Conservation (phyloP, 2,888 invertebrate species). For the Synergus japonicus region DNA sequence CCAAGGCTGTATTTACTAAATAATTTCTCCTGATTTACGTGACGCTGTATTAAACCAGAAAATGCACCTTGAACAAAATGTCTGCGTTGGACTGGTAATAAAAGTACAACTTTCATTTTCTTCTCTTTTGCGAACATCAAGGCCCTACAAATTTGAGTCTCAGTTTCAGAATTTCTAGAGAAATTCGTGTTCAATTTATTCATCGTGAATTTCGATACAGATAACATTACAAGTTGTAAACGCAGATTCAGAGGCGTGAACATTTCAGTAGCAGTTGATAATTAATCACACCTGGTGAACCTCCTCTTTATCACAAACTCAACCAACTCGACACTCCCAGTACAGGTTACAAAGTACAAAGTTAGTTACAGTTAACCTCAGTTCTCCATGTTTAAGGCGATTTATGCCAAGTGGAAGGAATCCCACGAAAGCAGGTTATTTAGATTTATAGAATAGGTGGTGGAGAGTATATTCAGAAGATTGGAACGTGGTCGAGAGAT, state of each 20-base stretch:
- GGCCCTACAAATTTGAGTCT: too few species aligned
- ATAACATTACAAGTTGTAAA: constrained; percentile 11
- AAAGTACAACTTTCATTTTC: too few species aligned
- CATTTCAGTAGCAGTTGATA: constrained; percentile 34
- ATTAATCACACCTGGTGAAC: constrained; percentile 35
- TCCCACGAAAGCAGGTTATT: neutral
- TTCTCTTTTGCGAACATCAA: too few species aligned
- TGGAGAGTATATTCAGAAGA: neutral
- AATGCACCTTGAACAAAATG: neutral
- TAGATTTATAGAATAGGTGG: neutral
- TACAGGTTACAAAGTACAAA: constrained; percentile 20
- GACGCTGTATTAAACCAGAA: constrained; percentile 7
- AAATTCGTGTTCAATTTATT: too few species aligned
- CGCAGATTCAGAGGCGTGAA: constrained; percentile 23
- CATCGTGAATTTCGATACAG: neutral
- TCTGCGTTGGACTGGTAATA: too few species aligned
- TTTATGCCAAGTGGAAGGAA: neutral
- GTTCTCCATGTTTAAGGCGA: constrained; percentile 26
- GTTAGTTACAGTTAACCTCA: constrained; percentile 32
- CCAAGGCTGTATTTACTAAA: constrained; percentile 7
- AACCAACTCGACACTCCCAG: constrained; percentile 4
- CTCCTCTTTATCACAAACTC: constrained; percentile 31
- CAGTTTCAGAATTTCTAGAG: too few species aligned
- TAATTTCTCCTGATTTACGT: constrained; percentile 15
- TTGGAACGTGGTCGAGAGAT: constrained; percentile 15